Evolutionary conservation across 2,888 invertebrate species (phyloP), one percentile per base, ranked within the genome.

Genomic region (Spilarctia lutea): DNA sequence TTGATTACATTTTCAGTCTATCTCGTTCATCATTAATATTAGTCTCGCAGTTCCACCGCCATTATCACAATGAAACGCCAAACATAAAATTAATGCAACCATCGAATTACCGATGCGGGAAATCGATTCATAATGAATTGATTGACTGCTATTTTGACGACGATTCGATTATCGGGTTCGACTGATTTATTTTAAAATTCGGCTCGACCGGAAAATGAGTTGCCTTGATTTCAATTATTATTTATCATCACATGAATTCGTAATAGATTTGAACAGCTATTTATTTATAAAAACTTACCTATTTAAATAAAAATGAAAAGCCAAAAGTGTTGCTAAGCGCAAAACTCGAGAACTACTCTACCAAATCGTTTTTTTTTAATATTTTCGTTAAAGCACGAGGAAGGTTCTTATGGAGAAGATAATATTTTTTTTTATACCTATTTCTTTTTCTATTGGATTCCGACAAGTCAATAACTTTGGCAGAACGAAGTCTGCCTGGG

Each of bases 121-220:
- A 69, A 69, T 73, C 66, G 75, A 73, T 73, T 72, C 73, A 74
- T 74, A 67, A 76, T 71, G n/a, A 73, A 73, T 71, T 68, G 70
- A 73, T 73, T 67, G 27, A 60, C 56, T 72, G 75, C 65, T 66
- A 63, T 70, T 70, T 71, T 60, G 71, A 30, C 71, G 20, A 39
- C 60, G 42, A 71, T 63, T 71, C 63, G 63, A 63, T 71, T 71
- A 30, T 30, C 42, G 16, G 24, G 30, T 63, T 63, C 71, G 27
- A 30, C 27, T 30, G 63, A 71, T 63, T 30, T 27, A 63, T 71
- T 71, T 24, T 63, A 63, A 71, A 60, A 70, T 63, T 63, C 30
- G 3, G 27, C 10, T 45, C 24, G 42, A 63, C 42, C 42, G 60
- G 18, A 70, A 70, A 70, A 70, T 27, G 30, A 63, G 8, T 30